Conservation (phyloP, 2,797 vertebrate genomes). For the Silurus aristotelis region DNA sequence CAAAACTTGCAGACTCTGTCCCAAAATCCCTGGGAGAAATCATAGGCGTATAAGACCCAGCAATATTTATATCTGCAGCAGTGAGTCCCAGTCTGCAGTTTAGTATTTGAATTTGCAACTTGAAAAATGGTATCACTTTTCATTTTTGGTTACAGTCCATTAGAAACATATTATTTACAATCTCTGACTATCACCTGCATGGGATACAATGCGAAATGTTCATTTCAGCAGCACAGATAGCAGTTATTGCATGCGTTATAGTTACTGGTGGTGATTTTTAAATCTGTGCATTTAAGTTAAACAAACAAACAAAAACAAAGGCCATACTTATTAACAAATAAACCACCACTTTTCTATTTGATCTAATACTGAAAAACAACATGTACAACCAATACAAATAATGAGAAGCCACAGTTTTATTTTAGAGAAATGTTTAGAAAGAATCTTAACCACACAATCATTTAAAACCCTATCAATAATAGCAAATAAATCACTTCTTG, state of each 20-base stretch:
- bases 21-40: constrained; percentile 77
- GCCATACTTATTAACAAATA: neutral
- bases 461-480: neutral
- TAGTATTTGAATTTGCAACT: constrained; percentile 53
- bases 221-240: neutral
- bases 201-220: neutral
- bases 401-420: neutral
- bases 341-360: neutral
- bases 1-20: constrained; percentile 84
- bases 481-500: neutral
- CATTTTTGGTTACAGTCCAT: neutral
- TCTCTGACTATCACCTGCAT: neutral
- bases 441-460: neutral
- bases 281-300: neutral
- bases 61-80: constrained; percentile 81
- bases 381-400: neutral
- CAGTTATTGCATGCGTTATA: neutral
- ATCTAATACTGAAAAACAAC: neutral
- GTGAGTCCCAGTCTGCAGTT: constrained; percentile 79
- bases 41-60: constrained; percentile 81
- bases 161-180: neutral
- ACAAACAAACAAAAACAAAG: neutral
- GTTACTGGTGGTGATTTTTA: neutral
- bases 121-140: neutral
- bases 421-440: neutral